Percentiles rank a stretch among this genome's conserved stretches.
Evolutionary conservation across 2,888 invertebrate genomes (phyloP).

Genomic region (Gryllus longicercus): DNA sequence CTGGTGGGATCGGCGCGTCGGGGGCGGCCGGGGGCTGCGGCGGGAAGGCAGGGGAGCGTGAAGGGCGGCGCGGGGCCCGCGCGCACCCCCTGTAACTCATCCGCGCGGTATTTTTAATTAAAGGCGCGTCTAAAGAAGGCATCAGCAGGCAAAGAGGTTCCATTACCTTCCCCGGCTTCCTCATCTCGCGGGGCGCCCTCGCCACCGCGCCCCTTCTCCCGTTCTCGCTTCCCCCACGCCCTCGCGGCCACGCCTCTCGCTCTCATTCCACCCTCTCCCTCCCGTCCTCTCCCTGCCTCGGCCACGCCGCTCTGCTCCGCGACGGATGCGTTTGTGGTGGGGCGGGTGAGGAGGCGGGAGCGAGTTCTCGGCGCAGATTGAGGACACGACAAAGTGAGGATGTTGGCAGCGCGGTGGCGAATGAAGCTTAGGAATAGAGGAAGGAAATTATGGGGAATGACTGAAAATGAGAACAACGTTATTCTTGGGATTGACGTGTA

Average conservation of each 20-base stretch:
- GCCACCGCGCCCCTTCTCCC: neutral
- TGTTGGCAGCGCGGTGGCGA: no score
- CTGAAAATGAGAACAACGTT: no score
- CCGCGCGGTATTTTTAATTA: neutral
- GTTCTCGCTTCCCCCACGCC: neutral
- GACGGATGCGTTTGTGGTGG: neutral
- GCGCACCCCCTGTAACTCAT: neutral
- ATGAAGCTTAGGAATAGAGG: no score
- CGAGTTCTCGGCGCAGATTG: neutral
- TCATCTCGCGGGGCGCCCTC: neutral
- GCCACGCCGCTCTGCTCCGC: neutral
- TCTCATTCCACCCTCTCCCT: neutral
- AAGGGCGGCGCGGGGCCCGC: neutral
- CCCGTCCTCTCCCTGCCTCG: neutral
- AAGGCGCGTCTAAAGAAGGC: slow-evolving; percentile 3
- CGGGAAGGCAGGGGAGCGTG: neutral
- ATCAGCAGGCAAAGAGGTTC: slow-evolving; percentile 8
- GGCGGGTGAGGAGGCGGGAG: neutral
- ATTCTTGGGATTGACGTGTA: no score
- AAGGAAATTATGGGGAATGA: no score
- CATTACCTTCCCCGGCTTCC: slow-evolving; percentile 1
- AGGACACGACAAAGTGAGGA: no score
- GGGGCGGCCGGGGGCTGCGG: neutral
- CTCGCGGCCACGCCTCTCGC: neutral
- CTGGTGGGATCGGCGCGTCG: neutral